phyloP scores from a whole-genome alignment of 92 coral and sea anemone species.

The Heteractis magnifica region DNA sequence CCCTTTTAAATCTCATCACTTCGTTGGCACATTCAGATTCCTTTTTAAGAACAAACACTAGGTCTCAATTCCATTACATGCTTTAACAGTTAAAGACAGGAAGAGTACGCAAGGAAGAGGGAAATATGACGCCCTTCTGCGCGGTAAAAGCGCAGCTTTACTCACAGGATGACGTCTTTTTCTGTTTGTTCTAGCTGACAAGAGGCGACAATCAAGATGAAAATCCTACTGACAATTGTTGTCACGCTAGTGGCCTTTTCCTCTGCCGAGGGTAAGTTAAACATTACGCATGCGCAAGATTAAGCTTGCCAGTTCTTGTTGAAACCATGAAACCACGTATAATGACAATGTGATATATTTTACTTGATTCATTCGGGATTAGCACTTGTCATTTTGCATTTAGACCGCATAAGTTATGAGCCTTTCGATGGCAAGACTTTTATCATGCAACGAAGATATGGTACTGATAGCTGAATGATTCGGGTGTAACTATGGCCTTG shows the following conservation, averaged over 20 bases:
- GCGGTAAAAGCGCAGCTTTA: background rate
- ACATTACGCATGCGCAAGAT: background rate
- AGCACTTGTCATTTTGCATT: too few species aligned
- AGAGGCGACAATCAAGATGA: constrained; percentile 15
- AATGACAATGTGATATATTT: too few species aligned
- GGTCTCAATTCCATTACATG: background rate
- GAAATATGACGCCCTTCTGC: background rate
- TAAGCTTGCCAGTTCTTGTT: constrained; percentile 1
- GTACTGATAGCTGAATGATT: too few species aligned
- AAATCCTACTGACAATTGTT: constrained; percentile 7
- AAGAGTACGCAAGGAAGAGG: background rate
- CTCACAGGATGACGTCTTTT: background rate
- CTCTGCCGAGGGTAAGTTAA: constrained; percentile 29
- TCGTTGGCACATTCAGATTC: too few species aligned
- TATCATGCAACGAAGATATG: too few species aligned
- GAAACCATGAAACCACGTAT: background rate
- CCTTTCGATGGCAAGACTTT: too few species aligned
- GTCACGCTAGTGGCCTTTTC: constrained; percentile 8
- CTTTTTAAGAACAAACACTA: too few species aligned
- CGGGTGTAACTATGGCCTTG: too few species aligned
- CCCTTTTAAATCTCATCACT: too few species aligned
- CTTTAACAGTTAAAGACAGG: background rate
- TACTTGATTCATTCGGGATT: too few species aligned
- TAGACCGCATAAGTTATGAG: too few species aligned
- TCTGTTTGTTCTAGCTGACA: background rate